A percentile compares a stretch with the other conserved stretches of the same genome.
Evolutionary conservation across 2,113 vertebrate genomes (phyloP).

Genomic region (Pluvianellus socialis): DNA sequence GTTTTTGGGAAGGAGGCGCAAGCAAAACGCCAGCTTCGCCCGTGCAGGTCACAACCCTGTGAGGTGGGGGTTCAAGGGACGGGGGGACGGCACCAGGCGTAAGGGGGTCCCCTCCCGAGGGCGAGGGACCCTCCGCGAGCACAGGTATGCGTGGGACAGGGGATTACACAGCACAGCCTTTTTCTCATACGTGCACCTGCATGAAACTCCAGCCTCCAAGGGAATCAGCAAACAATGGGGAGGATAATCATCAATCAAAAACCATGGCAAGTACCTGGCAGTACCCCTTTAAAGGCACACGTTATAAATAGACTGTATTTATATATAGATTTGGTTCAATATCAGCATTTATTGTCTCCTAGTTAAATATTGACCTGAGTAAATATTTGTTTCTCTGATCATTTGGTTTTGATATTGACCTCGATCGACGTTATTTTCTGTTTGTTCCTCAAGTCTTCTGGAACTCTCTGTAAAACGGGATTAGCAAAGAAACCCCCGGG

Average conservation of each 20-base stretch:
- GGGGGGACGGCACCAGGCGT: background rate
- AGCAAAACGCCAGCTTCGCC: accelerated
- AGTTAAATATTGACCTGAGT: conserved; percentile 73
- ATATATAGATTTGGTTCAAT: conserved; percentile 67
- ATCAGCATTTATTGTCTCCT: conserved; percentile 72
- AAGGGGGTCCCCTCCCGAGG: background rate
- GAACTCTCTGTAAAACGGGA: conserved; percentile 51
- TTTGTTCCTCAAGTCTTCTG: conserved; percentile 66
- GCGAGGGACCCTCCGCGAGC: background rate
- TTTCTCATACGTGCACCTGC: conserved; percentile 22
- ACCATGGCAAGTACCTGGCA: conserved; percentile 31
- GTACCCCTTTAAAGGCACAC: conserved; percentile 20
- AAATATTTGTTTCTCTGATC: conserved; percentile 73
- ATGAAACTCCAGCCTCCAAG: background rate
- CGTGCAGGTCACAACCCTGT: accelerated
- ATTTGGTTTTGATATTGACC: conserved; percentile 69
- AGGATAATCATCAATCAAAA: conserved; percentile 52
- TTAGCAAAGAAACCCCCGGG: conserved; percentile 3
- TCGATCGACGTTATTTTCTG: conserved; percentile 56
- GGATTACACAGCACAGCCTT: background rate
- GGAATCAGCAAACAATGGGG: conserved; percentile 46
- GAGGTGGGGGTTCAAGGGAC: accelerated
- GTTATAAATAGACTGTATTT: conserved; percentile 62
- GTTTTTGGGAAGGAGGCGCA: background rate
- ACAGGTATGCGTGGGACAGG: background rate